Percentiles rank a stretch among this genome's conserved stretches.
phyloP scores from a whole-genome alignment of 2,888 invertebrate species.

The Neria commutata region DNA sequence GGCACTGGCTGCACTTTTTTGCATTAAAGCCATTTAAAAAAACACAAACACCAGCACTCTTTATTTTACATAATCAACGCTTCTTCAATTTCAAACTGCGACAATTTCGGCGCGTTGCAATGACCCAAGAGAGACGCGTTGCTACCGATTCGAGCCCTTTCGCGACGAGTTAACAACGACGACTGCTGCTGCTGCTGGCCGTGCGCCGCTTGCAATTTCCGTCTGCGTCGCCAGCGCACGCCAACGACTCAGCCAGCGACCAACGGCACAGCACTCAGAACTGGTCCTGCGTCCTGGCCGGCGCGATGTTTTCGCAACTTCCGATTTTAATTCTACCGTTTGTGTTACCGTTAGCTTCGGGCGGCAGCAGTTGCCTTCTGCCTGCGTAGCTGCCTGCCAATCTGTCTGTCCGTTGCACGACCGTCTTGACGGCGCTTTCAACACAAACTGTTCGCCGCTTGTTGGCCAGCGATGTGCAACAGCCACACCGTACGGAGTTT shows the following conservation, averaged over 20 bases:
- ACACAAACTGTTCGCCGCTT: constrained; percentile 26
- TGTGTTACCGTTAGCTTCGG: constrained; percentile 19
- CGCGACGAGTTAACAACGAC: constrained; percentile 29
- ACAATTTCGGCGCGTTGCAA: no score
- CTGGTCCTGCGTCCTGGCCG: not conserved
- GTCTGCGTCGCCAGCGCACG: not conserved
- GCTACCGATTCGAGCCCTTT: constrained; percentile 13
- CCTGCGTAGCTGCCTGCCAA: not conserved
- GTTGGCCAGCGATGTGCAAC: not conserved
- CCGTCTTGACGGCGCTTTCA: constrained; percentile 32
- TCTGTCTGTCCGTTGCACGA: constrained; percentile 7
- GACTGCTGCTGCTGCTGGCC: constrained; percentile 16
- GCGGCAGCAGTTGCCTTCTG: not conserved
- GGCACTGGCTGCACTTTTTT: no score
- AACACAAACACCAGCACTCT: no score
- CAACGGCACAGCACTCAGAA: not conserved
- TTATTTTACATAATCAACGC: no score
- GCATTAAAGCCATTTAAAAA: no score
- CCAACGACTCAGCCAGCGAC: not conserved
- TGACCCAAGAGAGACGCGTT: no score
- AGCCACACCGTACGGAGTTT: not conserved
- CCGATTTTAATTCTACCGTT: constrained; percentile 1
- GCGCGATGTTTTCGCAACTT: not conserved
- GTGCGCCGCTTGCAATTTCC: not conserved
- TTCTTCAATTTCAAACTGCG: no score